Base-by-base conservation (phyloP, 64 coral and sea anemone genomes). In the Acropora yongei region DNA sequence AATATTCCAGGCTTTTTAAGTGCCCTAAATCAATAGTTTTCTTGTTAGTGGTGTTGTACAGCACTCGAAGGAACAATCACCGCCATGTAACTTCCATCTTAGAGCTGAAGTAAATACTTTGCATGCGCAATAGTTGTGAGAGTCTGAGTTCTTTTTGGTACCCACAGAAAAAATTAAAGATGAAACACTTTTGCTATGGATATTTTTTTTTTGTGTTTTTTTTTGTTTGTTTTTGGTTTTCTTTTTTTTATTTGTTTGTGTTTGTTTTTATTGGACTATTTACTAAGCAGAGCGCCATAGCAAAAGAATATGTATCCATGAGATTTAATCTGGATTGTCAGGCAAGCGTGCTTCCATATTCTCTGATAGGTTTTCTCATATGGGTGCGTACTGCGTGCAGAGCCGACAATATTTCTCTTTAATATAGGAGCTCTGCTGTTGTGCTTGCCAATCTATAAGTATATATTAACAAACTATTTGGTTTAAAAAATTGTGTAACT, bases 251-350 rank as follows among this genome's bases (percentile, higher is more conserved):
- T 30, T 30, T 30, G 30, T 30, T 30, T 30, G 30, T 30, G 30
- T 30, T 30, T 30, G 3, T 5, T 53, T 53, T 3, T 53, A 5
- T 8, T 53, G 50, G 8, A 53, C 3, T 53, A 53, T 53, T 53
- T 53, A 53, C 3, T 53, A 8, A 66, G 10, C 61, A 66, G 61
- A 66, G 61, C 16, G 1, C 61, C 61, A 66, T 66, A 66, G 61
- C 61, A 66, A 66, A 66, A 66, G 61, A 66, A 66, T 66, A 66
- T 66, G 61, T 14, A 66, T 66, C 61, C 61, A 66, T 66, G 61
- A 0, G 4, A 66, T 18, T 66, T 30, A 30, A 30, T 30, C 16
- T 66, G 61, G 61, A 66, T 18, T 66, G 61, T 18, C 8, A 66
- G 61, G 61, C 61, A 66, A 66, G 10, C 61, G 1, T 66, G 61